These are phyloP conservation scores for Bimastos eiseni DNA, from an alignment of 2,888 invertebrate species.

Conservation along the genomic window DNA sequence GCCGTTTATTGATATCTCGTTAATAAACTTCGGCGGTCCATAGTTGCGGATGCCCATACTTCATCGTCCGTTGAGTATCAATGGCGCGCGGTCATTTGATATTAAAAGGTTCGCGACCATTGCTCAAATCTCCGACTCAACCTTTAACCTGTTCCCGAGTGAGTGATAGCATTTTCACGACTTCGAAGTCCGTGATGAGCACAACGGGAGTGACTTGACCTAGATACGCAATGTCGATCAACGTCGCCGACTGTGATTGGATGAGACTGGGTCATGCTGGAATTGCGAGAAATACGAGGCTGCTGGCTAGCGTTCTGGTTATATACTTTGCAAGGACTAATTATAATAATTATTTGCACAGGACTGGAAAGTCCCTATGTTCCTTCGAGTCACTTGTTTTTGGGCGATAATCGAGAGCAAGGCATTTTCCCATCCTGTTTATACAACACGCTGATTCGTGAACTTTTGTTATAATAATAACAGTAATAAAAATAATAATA, in stretches of 20 bases:
- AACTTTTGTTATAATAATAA: too few relatives aligned
- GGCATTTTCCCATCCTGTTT: too few relatives aligned
- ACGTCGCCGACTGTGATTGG: not conserved
- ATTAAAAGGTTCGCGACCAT: not conserved
- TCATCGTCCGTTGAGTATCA: not conserved
- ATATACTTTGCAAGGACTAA: too few relatives aligned
- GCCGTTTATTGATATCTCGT: not conserved
- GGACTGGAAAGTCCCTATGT: too few relatives aligned
- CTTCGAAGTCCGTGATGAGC: not conserved
- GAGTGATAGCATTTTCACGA: not conserved
- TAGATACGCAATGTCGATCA: slow-evolving; percentile 1
- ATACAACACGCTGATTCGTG: too few relatives aligned
- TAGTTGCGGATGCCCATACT: not conserved
- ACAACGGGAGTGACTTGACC: not conserved
- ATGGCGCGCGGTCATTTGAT: not conserved
- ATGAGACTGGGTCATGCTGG: not conserved
- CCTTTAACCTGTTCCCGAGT: not conserved
- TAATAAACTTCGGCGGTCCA: not conserved
- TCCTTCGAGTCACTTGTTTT: too few relatives aligned
- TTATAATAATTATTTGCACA: too few relatives aligned
- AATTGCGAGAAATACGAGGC: not conserved
- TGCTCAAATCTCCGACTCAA: not conserved
- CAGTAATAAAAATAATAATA: too few relatives aligned
- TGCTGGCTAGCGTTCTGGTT: too few relatives aligned
- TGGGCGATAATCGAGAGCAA: too few relatives aligned